Evolutionary conservation across 2,888 invertebrate species (phyloP), one percentile per base, ranked within the genome.

Genomic region (Cryptocephalus primarius): DNA sequence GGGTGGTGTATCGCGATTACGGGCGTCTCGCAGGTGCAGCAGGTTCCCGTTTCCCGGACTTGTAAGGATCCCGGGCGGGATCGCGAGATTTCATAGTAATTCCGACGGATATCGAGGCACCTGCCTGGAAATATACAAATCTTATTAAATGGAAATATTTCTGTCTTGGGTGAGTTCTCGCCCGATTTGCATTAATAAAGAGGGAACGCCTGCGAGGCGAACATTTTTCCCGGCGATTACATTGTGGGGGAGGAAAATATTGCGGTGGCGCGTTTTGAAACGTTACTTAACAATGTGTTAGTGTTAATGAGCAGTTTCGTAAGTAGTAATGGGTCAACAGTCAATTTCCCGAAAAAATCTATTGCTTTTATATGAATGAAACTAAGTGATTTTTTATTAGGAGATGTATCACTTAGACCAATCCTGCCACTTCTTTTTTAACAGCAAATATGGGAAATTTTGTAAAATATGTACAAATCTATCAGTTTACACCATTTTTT

Each of bases 1-100:
- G 22, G 22, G 2, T 22, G 22, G 44, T 39, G 40, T 34, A 41
- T 44, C 45, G 49, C 52, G 52, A 55, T 54, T 55, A 52, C 54
- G 48, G 50, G 47, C 48, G 52, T 51, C 50, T 49, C 48, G 44
- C 53, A 55, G 55, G 55, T 55, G 55, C 49, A 48, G 36, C 32
- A 6, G 22, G 42, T 32, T 46, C 39, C 39, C 38, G 42, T 39
- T 39, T 47, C 40, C 38, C 41, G 44, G 46, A 22, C 22, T 22
- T 22, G 22, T 33, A 40, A 43, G 31, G 41, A 40, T 50, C 48
- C 48, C 48, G 43, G 50, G 44, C 39, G 40, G 43, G 42, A 47
- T 40, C 45, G 42, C 45, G 33, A 41, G 48, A 48, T 47, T 48
- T 46, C 42, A 45, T 33, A 44, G 48, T 49, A 51, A 51, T 48